Evolutionary conservation across 2,888 invertebrate species (phyloP), one percentile per base, ranked within the genome.

Genomic region (Lymantria dispar): DNA sequence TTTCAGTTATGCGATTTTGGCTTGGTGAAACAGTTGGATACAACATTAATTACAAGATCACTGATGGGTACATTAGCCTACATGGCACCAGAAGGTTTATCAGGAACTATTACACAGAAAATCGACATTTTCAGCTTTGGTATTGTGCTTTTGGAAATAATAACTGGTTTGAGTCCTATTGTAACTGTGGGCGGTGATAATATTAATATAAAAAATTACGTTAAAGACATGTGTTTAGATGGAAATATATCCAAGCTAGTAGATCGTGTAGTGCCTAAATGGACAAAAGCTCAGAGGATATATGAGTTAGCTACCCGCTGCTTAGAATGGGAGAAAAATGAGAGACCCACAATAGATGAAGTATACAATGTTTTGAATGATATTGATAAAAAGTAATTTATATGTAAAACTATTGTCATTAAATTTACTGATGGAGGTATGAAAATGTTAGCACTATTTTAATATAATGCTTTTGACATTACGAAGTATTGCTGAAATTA

Each of bases 91-190:
- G 96, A 96, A 84, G 94, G 94, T 30, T 93, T 93, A 62, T 92
- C 92, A 37, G 95, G 94, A 8, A 94, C 94, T 52, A 89, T 95
- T 43, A 95, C 96, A n/a, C 92, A 94, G 14, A 95, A 95, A 85
- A 92, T 94, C 62, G 96, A 96, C 74, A 93, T 95, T 2, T 96
- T 94, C 76, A 95, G 96, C 73, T 96, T 93, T 87, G 96, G 96
- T 0, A 94, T 96, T 56, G 96, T 96, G 0, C 72, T 96, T 13
- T 77, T 95, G 40, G 96, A 96, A 80, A 73, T 96, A 13, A 76
- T 96, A 39, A 96, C 96, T 31, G 95, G 95, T 5, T 81, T 95
- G 45, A 91, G 93, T 47, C 93, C 95, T 0, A 91, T 93, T 58
- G 94, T 95, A 63, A 85, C 91, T 48, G 49, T 54, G 0, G 80